Evolutionary conservation across 2,888 invertebrate genomes (phyloP).

Genomic region (Papilio protenor): DNA sequence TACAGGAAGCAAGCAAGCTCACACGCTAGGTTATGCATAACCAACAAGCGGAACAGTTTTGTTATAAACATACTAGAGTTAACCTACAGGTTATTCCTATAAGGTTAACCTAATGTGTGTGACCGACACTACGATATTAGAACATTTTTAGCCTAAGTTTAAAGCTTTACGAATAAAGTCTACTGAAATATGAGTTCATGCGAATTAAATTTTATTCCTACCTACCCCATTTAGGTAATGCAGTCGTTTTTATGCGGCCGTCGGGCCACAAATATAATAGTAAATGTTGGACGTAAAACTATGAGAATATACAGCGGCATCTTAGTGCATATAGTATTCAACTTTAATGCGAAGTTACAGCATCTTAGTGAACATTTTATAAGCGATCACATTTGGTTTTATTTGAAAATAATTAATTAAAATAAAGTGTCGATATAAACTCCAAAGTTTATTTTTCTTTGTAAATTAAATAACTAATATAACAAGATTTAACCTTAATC

Average conservation of each 20-base stretch:
- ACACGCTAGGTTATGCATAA: too few relatives aligned
- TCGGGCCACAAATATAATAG: not conserved
- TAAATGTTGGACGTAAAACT: conserved; percentile 5
- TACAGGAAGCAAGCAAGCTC: too few relatives aligned
- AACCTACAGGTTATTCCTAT: too few relatives aligned
- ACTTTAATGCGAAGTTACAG: not conserved
- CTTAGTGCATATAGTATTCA: not conserved
- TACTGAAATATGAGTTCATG: not conserved
- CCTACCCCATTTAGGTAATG: not conserved
- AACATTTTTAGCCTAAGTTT: not conserved
- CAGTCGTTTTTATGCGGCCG: not conserved
- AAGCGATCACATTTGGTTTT: not conserved
- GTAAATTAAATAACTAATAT: too few relatives aligned
- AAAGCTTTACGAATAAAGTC: not conserved
- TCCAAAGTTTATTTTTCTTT: not conserved
- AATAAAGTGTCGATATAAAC: not conserved
- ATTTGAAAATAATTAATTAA: not conserved
- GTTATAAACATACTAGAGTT: too few relatives aligned
- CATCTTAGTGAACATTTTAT: not conserved
- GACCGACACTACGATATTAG: not conserved
- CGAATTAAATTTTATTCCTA: not conserved
- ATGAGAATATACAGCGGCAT: not conserved
- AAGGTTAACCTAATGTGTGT: not conserved
- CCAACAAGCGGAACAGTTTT: too few relatives aligned
- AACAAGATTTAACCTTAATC: too few relatives aligned